These are phyloP conservation scores for Andrena bucephala DNA, from an alignment of 2,888 invertebrate genomes.

Conservation along the genomic window DNA sequence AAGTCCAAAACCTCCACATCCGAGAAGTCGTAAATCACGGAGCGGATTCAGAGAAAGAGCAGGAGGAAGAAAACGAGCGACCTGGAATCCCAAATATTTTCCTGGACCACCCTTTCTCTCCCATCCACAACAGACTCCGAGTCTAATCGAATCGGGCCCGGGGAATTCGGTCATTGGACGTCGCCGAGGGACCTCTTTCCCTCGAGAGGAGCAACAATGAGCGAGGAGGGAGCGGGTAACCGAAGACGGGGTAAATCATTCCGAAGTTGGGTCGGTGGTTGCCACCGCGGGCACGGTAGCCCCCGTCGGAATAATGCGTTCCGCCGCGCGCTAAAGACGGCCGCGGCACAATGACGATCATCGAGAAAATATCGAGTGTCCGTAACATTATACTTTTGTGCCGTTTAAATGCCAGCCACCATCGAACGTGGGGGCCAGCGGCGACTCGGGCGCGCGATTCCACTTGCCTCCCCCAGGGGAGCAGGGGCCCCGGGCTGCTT, in stretches of 20 bases:
- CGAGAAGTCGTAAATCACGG: too few species aligned
- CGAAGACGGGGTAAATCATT: slow-evolving; percentile 80
- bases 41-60: too few species aligned
- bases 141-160: neutral
- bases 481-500: neutral
- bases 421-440: slow-evolving; percentile 22
- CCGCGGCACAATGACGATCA: slow-evolving; percentile 81
- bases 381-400: slow-evolving; percentile 83
- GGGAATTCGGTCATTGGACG: neutral
- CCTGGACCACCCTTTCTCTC: neutral
- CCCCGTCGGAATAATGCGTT: slow-evolving; percentile 56
- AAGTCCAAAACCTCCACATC: too few species aligned
- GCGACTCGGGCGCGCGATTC: slow-evolving; percentile 34
- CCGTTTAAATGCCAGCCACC: slow-evolving; percentile 80
- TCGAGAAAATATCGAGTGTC: slow-evolving; percentile 84
- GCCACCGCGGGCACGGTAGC: slow-evolving; percentile 70
- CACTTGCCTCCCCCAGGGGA: slow-evolving; percentile 42
- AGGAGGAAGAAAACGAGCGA: neutral
- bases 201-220: slow-evolving; percentile 42
- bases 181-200: neutral
- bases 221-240: slow-evolving; percentile 71
- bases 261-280: slow-evolving; percentile 58
- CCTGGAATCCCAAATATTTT: slow-evolving; percentile 10
- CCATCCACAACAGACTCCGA: neutral
- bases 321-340: slow-evolving; percentile 63